Evolutionary conservation across 2,888 invertebrate genomes (phyloP), one percentile per base, ranked within the genome.

Genomic region (Tenthredo livida): DNA sequence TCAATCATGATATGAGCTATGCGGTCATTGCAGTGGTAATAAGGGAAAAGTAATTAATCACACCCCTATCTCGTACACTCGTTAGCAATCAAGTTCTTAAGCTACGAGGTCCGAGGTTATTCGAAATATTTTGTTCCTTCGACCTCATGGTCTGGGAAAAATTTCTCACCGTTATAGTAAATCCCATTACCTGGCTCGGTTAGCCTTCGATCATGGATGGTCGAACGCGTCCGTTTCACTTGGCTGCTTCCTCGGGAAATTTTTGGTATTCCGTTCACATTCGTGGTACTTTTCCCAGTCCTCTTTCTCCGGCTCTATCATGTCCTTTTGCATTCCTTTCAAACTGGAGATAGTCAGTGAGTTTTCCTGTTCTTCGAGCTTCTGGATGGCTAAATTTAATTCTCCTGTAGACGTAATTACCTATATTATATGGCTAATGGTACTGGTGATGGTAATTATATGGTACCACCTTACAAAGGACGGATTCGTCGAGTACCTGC

Each of bases 161-260:
- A 77, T 54, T 21, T 77, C 29, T 3, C 77, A 77, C 50, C 47
- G 29, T 54, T 15, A 77, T 12, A 54, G 77, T 77, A 61, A 65
- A 80, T 80, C 37, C 61, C 61, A 61, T 80, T 80, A 78, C 78
- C 58, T 58, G 54, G 58, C 33, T 58, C 78, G 58, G 58, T 78
- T 78, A 61, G 80, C 80, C 40, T 61, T 80, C 80, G 43, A 80
- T 80, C 80, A 80, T 25, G 43, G 43, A 40, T 58, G 80, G 80
- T 80, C 77, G 77, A 77, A 77, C 54, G 77, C 77, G 50, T 40
- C 17, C 77, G 54, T 77, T 77, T 50, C 77, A 77, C 77, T 77
- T 54, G 77, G 50, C 54, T 33, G 54, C 77, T 50, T 77, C 17
- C 29, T 77, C 33, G 17, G 9, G 29, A n/a, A n/a, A 80, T 80